Evolutionary conservation across 2,113 vertebrate species (phyloP).

Genomic region (Podarcis raffonei): DNA sequence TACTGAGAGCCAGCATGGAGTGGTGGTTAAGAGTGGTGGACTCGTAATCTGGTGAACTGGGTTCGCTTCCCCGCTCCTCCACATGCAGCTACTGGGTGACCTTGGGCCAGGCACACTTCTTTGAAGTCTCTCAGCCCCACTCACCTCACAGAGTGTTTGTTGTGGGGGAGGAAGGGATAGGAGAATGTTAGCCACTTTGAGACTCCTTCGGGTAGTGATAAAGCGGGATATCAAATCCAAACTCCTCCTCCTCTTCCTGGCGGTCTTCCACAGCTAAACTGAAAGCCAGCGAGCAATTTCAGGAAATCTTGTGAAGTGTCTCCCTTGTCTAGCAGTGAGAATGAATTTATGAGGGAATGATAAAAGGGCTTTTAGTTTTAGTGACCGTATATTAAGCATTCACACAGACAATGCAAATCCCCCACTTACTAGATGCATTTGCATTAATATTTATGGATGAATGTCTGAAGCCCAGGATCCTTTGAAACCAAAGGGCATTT

Average conservation of each 20-base stretch:
- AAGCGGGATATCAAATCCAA: too few species aligned
- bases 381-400: slow-evolving; percentile 18
- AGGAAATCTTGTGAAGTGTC: slow-evolving; percentile 3
- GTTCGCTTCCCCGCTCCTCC: too few species aligned
- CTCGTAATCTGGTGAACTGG: too few species aligned
- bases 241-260: background rate
- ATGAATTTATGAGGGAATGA: slow-evolving; percentile 8
- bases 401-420: background rate
- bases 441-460: slow-evolving; percentile 24
- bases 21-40: too few species aligned
- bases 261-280: background rate
- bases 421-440: slow-evolving; percentile 16
- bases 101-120: too few species aligned
- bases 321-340: background rate
- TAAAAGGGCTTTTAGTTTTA: slow-evolving; percentile 24
- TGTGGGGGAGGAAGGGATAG: too few species aligned
- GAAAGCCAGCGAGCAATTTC: slow-evolving; percentile 7
- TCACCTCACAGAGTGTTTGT: too few species aligned
- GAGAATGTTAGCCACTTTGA: too few species aligned
- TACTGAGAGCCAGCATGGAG: background rate
- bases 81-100: too few species aligned
- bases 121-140: too few species aligned
- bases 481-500: slow-evolving; percentile 10
- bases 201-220: too few species aligned
- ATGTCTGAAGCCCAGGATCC: background rate